These are phyloP conservation scores for Chrysogorgia sp. DNA, from an alignment of 92 coral and sea anemone species.

Conservation along the genomic window DNA sequence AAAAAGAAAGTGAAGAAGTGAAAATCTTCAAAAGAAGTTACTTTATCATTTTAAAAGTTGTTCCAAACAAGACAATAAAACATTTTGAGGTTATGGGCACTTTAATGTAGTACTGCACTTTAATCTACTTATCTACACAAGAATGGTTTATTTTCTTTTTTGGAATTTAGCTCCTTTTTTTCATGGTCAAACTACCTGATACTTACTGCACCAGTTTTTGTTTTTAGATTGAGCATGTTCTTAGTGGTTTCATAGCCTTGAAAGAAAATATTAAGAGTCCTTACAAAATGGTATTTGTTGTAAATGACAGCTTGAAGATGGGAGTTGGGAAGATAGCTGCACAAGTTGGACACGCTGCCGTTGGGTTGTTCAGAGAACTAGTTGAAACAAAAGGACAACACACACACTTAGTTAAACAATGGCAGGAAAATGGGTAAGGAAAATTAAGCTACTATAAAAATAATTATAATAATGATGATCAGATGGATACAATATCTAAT, in stretches of 20 bases:
- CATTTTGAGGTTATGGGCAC: too few species aligned
- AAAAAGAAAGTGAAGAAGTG: too few species aligned
- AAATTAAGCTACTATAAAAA: too few species aligned
- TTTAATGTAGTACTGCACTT: too few species aligned
- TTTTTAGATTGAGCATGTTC: conserved; percentile 23
- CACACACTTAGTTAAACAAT: conserved; percentile 61
- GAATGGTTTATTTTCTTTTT: too few species aligned
- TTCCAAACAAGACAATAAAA: too few species aligned
- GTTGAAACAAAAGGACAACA: conserved; percentile 52
- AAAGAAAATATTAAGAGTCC: conserved; percentile 46
- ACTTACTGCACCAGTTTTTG: too few species aligned
- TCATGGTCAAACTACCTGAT: too few species aligned
- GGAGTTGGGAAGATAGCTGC: conserved; percentile 90
- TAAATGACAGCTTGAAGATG: conserved; percentile 79
- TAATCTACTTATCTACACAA: too few species aligned
- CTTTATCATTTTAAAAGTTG: too few species aligned
- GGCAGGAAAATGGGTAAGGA: conserved; percentile 86
- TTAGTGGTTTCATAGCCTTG: conserved; percentile 21
- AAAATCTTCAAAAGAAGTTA: too few species aligned
- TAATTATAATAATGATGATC: neutral
- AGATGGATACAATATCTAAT: neutral
- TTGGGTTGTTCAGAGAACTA: conserved; percentile 72
- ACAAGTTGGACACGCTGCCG: conserved; percentile 87
- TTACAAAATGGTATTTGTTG: conserved; percentile 87
- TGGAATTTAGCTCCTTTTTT: too few species aligned